Evolutionary conservation across 2,888 invertebrate species (phyloP).

Genomic region (Phyllotreta striolata): DNA sequence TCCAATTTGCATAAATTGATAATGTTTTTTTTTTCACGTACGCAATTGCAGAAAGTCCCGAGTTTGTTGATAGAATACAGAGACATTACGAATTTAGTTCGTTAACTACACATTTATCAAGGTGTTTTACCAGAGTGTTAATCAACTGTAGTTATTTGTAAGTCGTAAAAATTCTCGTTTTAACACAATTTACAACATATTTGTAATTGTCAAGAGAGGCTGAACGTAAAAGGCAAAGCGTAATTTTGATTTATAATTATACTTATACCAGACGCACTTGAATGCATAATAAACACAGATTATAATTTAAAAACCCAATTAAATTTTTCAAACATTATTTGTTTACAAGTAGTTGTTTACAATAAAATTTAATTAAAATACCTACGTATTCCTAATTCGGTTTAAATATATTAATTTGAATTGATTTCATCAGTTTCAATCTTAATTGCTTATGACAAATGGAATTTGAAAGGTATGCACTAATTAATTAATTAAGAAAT

Average conservation of each 20-base stretch:
- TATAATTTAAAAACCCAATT: neutral
- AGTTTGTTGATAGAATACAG: too few species aligned
- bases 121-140: constrained; percentile 2
- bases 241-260: constrained; percentile 13
- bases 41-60: too few species aligned
- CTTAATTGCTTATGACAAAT: neutral
- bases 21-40: too few species aligned
- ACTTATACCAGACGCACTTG: constrained; percentile 4
- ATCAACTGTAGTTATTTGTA: constrained; percentile 6
- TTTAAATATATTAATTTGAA: constrained; percentile 4
- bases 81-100: too few species aligned
- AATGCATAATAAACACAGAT: constrained; percentile 8
- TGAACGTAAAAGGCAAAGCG: too few species aligned
- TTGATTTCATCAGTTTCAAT: constrained; percentile 5
- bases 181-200: neutral
- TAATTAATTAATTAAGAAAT: too few species aligned
- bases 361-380: neutral
- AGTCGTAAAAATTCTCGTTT: constrained; percentile 6
- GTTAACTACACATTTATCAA: neutral
- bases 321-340: neutral
- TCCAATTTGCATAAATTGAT: too few species aligned
- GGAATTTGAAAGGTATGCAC: neutral
- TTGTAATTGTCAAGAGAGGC: too few species aligned
- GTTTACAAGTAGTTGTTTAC: too few species aligned
- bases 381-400: neutral